phyloP scores from a whole-genome alignment of 2,113 vertebrate genomes.

The Mesembrinibis cayennensis region DNA sequence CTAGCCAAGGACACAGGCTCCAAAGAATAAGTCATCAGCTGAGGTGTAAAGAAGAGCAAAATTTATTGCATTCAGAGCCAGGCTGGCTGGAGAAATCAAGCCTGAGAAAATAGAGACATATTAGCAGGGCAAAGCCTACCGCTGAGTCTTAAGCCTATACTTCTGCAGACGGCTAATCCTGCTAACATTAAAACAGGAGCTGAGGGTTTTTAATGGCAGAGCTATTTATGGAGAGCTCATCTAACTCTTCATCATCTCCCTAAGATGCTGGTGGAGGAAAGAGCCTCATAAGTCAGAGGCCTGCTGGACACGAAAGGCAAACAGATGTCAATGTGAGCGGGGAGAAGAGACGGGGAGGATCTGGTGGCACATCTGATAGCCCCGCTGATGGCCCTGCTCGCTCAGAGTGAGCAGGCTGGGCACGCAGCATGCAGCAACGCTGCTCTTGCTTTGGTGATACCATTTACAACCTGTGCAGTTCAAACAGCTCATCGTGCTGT shows the following conservation, averaged over 20 bases:
- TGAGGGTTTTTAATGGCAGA: conserved; percentile 26
- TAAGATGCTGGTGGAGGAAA: background rate
- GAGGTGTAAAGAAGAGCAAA: conserved; percentile 41
- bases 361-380: background rate
- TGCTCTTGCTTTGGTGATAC: background rate
- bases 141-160: background rate
- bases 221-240: conserved; percentile 53
- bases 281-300: background rate
- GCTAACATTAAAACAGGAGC: conserved; percentile 23
- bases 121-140: conserved; percentile 44
- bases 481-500: background rate
- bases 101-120: conserved; percentile 59
- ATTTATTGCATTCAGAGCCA: conserved; percentile 37
- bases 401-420: background rate
- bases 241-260: conserved; percentile 18
- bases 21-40: conserved; percentile 49
- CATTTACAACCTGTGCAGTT: background rate
- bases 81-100: conserved; percentile 51
- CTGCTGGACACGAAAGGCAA: conserved; percentile 27
- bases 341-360: background rate
- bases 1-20: conserved; percentile 44
- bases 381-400: fast-evolving
- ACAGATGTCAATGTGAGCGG: background rate
- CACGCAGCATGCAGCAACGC: fast-evolving
- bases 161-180: conserved; percentile 27